A percentile compares a stretch with the other conserved stretches of the same genome.
Conservation (phyloP, 2,113 vertebrate species). For the Pogona vitticeps region DNA sequence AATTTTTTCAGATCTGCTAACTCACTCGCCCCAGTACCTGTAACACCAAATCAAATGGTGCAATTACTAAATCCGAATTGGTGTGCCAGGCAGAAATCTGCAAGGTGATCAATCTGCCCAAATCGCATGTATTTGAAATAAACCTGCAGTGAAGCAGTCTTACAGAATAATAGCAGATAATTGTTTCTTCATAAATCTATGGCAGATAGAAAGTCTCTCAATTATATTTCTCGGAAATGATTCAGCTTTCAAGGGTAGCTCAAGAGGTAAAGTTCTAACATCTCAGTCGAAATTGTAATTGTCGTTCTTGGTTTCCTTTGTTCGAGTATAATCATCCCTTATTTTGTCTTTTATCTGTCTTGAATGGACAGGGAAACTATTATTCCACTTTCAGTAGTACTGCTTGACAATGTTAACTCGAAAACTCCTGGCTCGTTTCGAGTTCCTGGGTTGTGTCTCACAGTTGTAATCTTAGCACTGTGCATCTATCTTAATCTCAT, state of each 20-base stretch:
- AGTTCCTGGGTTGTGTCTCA: neutral
- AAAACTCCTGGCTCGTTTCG: neutral
- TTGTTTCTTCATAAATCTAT: conserved; percentile 11
- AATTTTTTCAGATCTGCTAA: neutral
- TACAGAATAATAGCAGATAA: conserved; percentile 21
- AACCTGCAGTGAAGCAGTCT: neutral
- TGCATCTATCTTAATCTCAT: conserved; percentile 64
- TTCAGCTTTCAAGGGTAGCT: conserved; percentile 58
- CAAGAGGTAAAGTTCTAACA: conserved; percentile 5
- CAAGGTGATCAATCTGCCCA: neutral
- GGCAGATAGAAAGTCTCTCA: neutral
- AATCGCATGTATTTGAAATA: neutral
- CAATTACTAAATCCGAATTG: neutral
- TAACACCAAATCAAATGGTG: neutral
- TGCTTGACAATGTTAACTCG: conserved; percentile 30
- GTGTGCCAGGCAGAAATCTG: neutral
- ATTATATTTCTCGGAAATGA: conserved; percentile 25
- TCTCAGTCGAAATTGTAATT: conserved; percentile 29
- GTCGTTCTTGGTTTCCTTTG: neutral
- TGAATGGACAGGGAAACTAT: neutral
- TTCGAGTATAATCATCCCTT: conserved; percentile 1
- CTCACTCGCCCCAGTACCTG: neutral
- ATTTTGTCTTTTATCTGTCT: conserved; percentile 41
- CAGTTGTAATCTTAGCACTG: conserved; percentile 31
- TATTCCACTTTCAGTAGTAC: conserved; percentile 24